Evolutionary conservation across 2,888 invertebrate species (phyloP), one percentile per base, ranked within the genome.

Genomic region (Drosophila cognata): DNA sequence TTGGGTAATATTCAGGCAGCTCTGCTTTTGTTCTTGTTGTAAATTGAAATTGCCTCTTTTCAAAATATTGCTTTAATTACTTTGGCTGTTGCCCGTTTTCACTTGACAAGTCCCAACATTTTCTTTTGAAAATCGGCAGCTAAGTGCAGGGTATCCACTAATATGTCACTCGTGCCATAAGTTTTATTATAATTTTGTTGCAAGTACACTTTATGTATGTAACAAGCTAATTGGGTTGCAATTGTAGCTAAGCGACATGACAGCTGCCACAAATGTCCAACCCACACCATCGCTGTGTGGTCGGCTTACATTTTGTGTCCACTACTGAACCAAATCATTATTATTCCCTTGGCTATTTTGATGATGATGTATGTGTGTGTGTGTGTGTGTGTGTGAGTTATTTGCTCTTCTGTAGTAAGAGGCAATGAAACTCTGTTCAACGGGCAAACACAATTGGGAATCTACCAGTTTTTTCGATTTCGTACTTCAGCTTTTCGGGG

Each of bases 171-270:
- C 3, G 10, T 4, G 25, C 2, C 16, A 25, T 46, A 25, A 16
- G 1, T 38, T n/a, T 10, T 5, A 11, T 18, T 36, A 29, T 55
- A 33, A 25, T 46, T 18, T 36, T 50, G 25, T 52, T 33, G 33
- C 43, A 48, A 48, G n/a, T 41, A 53, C 31, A 41, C 33, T 59
- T 56, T 64, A 31, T 13, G n/a, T 13, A n/a, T 11, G 33, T 25
- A 55, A 58, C 33, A 16, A 13, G 51, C 46, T 79, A 82, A 82
- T 69, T 82, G 66, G 79, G 79, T 61, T 66, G 35, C 46, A 63
- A 61, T 60, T 61, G 57, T 33, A 58, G 35, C 48, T 51, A 33
- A n/a, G 48, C 58, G 31, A 41, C 75, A 36, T 76, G 78, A 33
- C 71, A 71, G 64, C 70, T 77, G 63, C 59, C 82, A 66, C 67